Percentiles rank a stretch among this genome's conserved stretches.
Conservation (phyloP, 2,113 vertebrate genomes). For the Phrynosoma blainvillii region DNA sequence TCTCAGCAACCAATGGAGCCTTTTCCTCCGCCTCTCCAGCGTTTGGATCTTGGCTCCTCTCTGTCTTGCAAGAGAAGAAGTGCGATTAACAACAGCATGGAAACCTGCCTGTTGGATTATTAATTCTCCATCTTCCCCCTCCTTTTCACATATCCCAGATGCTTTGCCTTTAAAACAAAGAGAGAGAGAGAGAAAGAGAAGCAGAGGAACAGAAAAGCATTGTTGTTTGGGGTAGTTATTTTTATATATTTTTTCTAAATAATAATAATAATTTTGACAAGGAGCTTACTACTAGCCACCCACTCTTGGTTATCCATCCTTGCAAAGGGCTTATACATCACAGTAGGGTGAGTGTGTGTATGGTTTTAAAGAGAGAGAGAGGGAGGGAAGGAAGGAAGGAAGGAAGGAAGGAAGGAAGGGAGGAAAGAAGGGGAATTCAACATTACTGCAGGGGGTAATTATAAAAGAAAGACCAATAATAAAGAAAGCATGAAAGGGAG, state of each 20-base stretch:
- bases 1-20: conserved; percentile 76
- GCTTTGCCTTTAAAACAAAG: conserved; percentile 62
- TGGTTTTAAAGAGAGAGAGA: conserved; percentile 61
- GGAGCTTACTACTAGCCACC: conserved; percentile 76
- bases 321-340: conserved; percentile 74
- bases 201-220: neutral
- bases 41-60: conserved; percentile 75
- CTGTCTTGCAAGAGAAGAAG: conserved; percentile 77
- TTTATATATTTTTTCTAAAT: conserved; percentile 20
- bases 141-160: conserved; percentile 70
- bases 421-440: too few species aligned
- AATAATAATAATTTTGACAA: conserved; percentile 39
- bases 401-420: too few species aligned
- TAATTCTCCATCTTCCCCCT: conserved; percentile 84
- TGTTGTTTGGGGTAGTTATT: conserved; percentile 6
- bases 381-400: conserved; percentile 12
- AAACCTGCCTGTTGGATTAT: conserved; percentile 89
- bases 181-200: neutral
- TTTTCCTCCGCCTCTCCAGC: conserved; percentile 77
- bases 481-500: neutral
- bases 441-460: neutral
- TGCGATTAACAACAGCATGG: conserved; percentile 87
- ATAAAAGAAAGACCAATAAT: too few species aligned
- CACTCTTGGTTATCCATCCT: conserved; percentile 72
- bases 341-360: conserved; percentile 85